Evolutionary conservation across 2,797 vertebrate genomes (phyloP), one percentile per base, ranked within the genome.

Genomic region (Scomberomorus guttatus): DNA sequence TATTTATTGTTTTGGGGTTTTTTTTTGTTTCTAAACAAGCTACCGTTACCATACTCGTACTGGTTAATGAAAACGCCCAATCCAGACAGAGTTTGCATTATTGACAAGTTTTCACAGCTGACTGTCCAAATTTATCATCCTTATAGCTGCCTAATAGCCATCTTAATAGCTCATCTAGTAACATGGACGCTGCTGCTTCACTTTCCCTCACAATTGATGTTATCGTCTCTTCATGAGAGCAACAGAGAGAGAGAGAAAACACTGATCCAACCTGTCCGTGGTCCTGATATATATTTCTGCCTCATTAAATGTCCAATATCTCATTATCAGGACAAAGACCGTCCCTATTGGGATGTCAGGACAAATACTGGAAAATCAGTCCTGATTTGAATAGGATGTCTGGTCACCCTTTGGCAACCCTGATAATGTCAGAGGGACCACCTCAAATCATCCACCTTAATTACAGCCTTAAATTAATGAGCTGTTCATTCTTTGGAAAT

Each of bases 311-410:
- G 51, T 34, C 63, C 54, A 39, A 6, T n/a, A 64, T 65, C 39
- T 72, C 58, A 79, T 81, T 72, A 85, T 50, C 55, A 48, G 54
- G 54, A 87, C 54, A 72, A 75, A 82, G 63, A 22, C 27, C 3
- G 37, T 34, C 57, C 24, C 25, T 50, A 18, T 25, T 24, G 39
- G 8, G 44, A 68, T 17, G 61, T 61, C 48, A 52, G 63, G n/a
- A 46, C 61, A 66, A 61, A 58, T 24, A 29, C 12, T n/a, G 10
- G 14, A 5, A 14, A 70, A 62, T 34, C 44, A 42, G 42, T 39
- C 25, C 54, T 68, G 4, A 27, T 79, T 75, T 77, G 39, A 79
- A 83, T 5, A 61, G 18, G n/a, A 48, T 50, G 73, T 72, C 75
- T 1, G 57, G 32, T 70, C 58, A 50, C 63, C 73, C 42, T 73